phyloP scores from a whole-genome alignment of 2,888 invertebrate species.

The Pachycephus smyrnensis region DNA sequence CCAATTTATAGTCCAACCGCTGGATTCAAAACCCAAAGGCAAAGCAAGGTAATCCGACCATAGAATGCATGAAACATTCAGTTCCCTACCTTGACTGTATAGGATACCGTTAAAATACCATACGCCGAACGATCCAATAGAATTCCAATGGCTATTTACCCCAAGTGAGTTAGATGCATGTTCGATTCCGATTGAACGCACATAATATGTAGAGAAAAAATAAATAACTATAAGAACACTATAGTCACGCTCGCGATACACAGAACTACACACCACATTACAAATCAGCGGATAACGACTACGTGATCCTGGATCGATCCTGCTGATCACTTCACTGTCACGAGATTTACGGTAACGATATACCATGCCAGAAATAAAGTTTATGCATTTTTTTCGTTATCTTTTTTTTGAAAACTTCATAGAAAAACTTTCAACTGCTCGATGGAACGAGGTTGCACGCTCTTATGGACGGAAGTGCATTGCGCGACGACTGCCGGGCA shows the following conservation, averaged over 20 bases:
- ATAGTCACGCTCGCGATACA: background rate
- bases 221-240: background rate
- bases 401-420: constrained; percentile 15
- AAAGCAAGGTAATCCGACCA: background rate
- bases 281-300: background rate
- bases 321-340: background rate
- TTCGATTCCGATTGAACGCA: background rate
- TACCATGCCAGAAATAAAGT: background rate
- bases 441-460: constrained; percentile 5
- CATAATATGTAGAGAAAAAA: background rate
- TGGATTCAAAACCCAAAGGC: background rate
- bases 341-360: constrained; percentile 19
- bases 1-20: background rate
- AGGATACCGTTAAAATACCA: background rate
- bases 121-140: background rate
- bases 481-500: constrained; percentile 43
- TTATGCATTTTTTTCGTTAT: constrained; percentile 16
- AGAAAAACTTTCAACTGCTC: constrained; percentile 15
- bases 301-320: background rate
- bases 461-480: constrained; percentile 39
- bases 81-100: background rate
- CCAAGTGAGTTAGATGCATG: background rate
- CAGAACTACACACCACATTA: background rate
- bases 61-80: background rate
- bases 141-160: background rate